Conservation (phyloP, 1,140 invertebrate species). For the Physella acuta region DNA sequence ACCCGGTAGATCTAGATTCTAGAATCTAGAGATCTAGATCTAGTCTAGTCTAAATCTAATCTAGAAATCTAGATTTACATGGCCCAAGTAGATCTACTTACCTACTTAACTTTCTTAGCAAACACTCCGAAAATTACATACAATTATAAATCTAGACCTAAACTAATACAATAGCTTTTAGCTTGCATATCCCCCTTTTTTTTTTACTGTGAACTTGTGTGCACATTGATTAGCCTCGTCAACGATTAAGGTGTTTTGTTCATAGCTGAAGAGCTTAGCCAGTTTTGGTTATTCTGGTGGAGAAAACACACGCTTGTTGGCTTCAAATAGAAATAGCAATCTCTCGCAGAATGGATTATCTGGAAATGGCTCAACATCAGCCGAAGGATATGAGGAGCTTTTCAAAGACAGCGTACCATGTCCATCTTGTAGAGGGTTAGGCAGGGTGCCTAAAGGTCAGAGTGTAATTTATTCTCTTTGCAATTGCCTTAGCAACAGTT, state of each 20-base stretch:
- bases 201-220: neutral
- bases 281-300: neutral
- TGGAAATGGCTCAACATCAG: neutral
- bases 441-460: conserved; percentile 56
- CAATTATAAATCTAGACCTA: too few species aligned
- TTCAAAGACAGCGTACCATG: conserved; percentile 55
- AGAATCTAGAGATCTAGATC: too few species aligned
- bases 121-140: too few species aligned
- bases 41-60: too few species aligned
- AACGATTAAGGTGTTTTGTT: neutral
- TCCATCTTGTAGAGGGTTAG: conserved; percentile 55
- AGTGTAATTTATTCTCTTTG: neutral
- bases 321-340: neutral
- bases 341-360: neutral
- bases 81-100: too few species aligned
- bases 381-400: conserved; percentile 48
- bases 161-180: neutral
- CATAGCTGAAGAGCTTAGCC: conserved; percentile 9
- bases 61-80: too few species aligned
- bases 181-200: neutral
- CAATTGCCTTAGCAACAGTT: too few species aligned
- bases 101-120: too few species aligned
- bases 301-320: conserved; percentile 7
- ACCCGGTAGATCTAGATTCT: too few species aligned
- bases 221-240: neutral